These are phyloP conservation scores for Macrotis lagotis DNA, from an alignment of 2,113 vertebrate genomes.

Conservation along the genomic window DNA sequence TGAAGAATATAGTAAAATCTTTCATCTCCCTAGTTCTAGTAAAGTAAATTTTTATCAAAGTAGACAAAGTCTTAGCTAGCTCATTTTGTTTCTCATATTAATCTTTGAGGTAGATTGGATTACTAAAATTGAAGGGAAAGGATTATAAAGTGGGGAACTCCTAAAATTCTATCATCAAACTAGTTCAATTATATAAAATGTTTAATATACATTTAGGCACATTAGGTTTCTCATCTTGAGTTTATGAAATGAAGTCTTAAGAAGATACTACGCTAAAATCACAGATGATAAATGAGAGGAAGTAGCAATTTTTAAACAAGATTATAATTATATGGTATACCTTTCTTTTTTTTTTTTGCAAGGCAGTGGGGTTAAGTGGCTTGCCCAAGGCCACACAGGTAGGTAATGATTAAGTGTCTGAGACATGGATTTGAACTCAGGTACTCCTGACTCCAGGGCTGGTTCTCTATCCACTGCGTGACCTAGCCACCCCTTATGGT, in stretches of 20 bases:
- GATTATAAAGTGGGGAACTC: slow-evolving; percentile 13
- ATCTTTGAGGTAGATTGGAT: slow-evolving; percentile 4
- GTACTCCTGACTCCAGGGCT: no score
- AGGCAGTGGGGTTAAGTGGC: no score
- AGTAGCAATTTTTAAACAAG: no score
- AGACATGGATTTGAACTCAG: no score
- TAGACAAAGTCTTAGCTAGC: background rate
- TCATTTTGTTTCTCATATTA: slow-evolving; percentile 23
- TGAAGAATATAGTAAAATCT: background rate
- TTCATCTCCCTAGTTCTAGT: background rate
- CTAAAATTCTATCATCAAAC: slow-evolving; percentile 44
- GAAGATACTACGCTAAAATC: background rate
- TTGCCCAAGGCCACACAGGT: no score
- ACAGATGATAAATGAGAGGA: background rate
- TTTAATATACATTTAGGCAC: background rate
- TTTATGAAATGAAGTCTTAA: background rate
- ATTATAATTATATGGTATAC: background rate
- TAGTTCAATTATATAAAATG: slow-evolving; percentile 26
- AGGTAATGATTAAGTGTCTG: no score
- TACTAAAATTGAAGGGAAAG: slow-evolving; percentile 33
- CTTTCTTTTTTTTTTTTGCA: no score
- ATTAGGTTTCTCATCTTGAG: background rate
- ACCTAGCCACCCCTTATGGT: no score
- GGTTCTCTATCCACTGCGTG: no score
- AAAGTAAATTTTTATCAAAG: background rate